phyloP scores from a whole-genome alignment of 1,140 invertebrate genomes.

The Lamellibrachia luymesi region DNA sequence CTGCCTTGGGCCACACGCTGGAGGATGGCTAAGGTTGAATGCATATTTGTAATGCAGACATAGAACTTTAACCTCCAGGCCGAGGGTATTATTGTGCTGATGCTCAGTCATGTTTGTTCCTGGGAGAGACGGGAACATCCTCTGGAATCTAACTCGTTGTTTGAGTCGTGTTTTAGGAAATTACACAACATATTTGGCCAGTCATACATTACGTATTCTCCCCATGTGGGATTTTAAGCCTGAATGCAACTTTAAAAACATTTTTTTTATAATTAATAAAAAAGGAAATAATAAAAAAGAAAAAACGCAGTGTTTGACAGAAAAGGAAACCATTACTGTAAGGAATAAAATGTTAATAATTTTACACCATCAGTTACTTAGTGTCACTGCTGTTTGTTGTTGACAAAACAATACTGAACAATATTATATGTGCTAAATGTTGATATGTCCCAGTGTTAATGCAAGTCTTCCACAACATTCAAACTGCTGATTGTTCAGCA shows the following conservation, averaged over 20 bases:
- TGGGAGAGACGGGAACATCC: not conserved
- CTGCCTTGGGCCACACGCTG: not conserved
- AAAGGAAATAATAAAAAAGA: not conserved
- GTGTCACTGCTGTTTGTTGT: not conserved
- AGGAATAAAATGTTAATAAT: not conserved
- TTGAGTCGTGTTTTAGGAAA: not conserved
- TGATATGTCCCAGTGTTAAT: too few relatives aligned
- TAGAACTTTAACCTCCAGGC: not conserved
- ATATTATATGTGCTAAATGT: not conserved
- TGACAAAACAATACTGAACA: not conserved
- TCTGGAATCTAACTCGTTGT: not conserved
- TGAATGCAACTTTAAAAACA: not conserved
- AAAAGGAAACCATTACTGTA: not conserved
- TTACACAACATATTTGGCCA: not conserved
- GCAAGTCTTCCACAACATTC: too few relatives aligned
- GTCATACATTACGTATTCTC: not conserved
- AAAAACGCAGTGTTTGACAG: not conserved
- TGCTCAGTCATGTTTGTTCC: not conserved
- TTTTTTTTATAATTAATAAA: not conserved
- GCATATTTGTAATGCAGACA: too few relatives aligned
- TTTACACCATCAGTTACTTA: not conserved
- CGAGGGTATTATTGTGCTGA: not conserved
- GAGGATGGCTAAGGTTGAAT: not conserved
- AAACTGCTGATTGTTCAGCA: not conserved
- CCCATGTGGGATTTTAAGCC: too few relatives aligned